Conservation (phyloP, 2,113 vertebrate genomes). For the Benitochromis conjunctus region DNA sequence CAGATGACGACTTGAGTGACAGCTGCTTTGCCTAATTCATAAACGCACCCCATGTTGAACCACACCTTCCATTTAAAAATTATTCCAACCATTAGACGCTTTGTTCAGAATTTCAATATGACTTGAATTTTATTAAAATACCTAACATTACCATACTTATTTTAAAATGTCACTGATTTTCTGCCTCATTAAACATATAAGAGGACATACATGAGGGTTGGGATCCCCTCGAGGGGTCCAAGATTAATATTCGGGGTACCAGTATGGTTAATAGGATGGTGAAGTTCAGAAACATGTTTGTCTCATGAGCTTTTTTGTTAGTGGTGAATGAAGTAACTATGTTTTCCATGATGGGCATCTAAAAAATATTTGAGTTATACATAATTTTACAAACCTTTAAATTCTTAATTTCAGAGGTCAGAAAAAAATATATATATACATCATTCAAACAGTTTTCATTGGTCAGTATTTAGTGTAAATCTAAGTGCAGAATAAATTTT, state of each 20-base stretch:
- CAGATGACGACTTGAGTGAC: constrained; percentile 48
- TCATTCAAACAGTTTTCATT: background rate
- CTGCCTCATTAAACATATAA: background rate
- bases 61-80: constrained; percentile 9
- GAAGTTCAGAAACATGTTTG: background rate
- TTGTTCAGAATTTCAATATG: background rate
- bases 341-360: background rate
- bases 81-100: constrained; percentile 3
- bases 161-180: background rate
- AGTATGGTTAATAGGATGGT: background rate
- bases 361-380: background rate
- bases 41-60: constrained; percentile 4
- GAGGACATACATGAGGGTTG: background rate
- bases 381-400: background rate
- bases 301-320: background rate
- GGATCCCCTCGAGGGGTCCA: background rate
- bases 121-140: background rate
- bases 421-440: background rate
- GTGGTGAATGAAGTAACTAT: background rate
- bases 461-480: background rate
- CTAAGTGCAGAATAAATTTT: background rate
- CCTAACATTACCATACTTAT: background rate
- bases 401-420: background rate
- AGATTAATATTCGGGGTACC: background rate
- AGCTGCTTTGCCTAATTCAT: constrained; percentile 37